Percentiles rank a stretch among this genome's conserved stretches.
These are phyloP conservation scores for Papilio aristodemus DNA, from an alignment of 1,140 invertebrate genomes.

Conservation along the genomic window DNA sequence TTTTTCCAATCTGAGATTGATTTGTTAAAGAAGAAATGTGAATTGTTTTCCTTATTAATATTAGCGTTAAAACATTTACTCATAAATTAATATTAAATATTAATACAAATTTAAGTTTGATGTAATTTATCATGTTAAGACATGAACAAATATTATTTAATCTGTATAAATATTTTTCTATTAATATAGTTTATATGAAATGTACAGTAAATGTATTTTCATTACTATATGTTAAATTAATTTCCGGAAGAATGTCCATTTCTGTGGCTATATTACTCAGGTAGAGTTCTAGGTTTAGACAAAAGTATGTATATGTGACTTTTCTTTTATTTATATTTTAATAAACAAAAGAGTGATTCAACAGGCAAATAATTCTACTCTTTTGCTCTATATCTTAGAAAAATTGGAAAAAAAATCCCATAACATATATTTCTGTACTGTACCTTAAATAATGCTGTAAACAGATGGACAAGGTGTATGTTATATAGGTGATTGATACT, in stretches of 20 bases:
- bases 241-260: not conserved
- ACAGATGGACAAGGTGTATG: too few relatives aligned
- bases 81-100: not conserved
- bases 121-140: not conserved
- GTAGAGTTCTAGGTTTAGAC: too few relatives aligned
- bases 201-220: not conserved
- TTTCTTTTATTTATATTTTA: too few relatives aligned
- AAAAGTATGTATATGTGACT: too few relatives aligned
- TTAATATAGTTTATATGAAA: not conserved
- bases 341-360: too few relatives aligned
- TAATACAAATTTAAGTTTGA: not conserved
- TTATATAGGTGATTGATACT: too few relatives aligned
- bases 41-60: not conserved
- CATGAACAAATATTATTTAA: not conserved
- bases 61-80: not conserved
- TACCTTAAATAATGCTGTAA: too few relatives aligned
- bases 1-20: not conserved
- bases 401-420: too few relatives aligned
- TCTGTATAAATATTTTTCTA: not conserved
- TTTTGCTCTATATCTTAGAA: too few relatives aligned
- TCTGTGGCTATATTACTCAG: not conserved
- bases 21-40: not conserved
- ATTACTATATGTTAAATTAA: not conserved
- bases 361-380: too few relatives aligned
- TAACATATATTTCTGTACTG: too few relatives aligned